Conservation (phyloP, 2,797 vertebrate genomes). For the Girardinus metallicus region DNA sequence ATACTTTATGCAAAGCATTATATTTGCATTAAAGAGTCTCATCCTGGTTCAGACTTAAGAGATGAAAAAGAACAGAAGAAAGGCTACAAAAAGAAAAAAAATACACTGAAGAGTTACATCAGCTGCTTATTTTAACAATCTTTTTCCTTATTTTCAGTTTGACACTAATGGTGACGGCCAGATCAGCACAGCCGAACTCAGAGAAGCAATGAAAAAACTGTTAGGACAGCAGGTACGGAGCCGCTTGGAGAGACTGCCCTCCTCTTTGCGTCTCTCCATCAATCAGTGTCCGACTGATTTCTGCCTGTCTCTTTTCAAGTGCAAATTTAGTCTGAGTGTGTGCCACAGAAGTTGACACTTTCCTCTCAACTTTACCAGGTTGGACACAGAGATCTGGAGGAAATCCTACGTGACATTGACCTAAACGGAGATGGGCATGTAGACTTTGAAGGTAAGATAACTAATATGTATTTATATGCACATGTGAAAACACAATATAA, state of each 20-base stretch:
- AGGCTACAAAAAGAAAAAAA: not conserved
- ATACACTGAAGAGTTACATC: not conserved
- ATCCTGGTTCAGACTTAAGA: not conserved
- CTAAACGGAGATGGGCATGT: conserved; percentile 97
- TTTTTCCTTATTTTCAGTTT: conserved; percentile 83
- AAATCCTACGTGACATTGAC: conserved; percentile 96
- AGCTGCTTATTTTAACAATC: not conserved
- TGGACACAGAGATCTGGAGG: conserved; percentile 95
- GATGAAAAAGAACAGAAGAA: not conserved
- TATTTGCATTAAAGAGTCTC: not conserved
- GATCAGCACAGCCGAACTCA: conserved; percentile 94
- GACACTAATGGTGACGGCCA: conserved; percentile 97
- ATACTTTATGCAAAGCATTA: not conserved
- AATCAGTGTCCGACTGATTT: conserved; percentile 30
- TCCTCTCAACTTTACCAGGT: conserved; percentile 73
- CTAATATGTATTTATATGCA: not conserved
- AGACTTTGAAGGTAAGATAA: conserved; percentile 95
- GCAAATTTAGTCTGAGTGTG: conserved; percentile 8
- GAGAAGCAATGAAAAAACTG: conserved; percentile 98
- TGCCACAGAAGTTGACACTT: conserved; percentile 18
- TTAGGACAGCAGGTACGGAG: conserved; percentile 89
- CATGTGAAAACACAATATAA: not conserved
- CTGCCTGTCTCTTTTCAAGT: conserved; percentile 7
- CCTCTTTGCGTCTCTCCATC: conserved; percentile 20
- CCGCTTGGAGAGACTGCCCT: conserved; percentile 12